Conservation (phyloP, 2,113 vertebrate species). For the Climacteris rufus region DNA sequence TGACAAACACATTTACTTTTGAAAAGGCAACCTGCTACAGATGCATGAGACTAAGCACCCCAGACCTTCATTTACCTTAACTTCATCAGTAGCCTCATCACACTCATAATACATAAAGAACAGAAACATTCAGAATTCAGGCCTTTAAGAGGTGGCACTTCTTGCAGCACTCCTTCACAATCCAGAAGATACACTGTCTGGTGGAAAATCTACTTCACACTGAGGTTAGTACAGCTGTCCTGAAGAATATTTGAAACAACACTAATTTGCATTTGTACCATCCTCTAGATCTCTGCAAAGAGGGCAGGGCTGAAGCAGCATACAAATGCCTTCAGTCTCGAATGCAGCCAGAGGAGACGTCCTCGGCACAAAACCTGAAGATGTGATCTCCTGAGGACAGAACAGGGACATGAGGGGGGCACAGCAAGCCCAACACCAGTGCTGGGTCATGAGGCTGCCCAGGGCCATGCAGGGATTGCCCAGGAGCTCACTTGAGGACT, state of each 20-base stretch:
- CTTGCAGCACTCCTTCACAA: not conserved
- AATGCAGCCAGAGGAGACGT: not conserved
- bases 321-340: not conserved
- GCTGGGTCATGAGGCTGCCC: not conserved
- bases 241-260: not conserved
- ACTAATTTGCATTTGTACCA: not conserved
- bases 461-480: not conserved
- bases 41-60: not conserved
- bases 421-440: not conserved
- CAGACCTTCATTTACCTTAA: not conserved
- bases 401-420: not conserved
- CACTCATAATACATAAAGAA: not conserved
- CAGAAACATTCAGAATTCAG: not conserved
- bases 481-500: fast-evolving
- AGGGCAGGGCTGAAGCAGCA: not conserved
- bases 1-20: not conserved
- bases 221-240: not conserved
- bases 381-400: not conserved
- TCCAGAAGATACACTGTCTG: not conserved
- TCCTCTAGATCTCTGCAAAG: not conserved
- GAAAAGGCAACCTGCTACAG: conserved; percentile 32
- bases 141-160: not conserved
- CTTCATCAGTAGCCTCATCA: not conserved
- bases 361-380: fast-evolving
- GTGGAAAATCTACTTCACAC: not conserved